Evolutionary conservation across 2,888 invertebrate genomes (phyloP).

Genomic region (Trichopria drosophilae): DNA sequence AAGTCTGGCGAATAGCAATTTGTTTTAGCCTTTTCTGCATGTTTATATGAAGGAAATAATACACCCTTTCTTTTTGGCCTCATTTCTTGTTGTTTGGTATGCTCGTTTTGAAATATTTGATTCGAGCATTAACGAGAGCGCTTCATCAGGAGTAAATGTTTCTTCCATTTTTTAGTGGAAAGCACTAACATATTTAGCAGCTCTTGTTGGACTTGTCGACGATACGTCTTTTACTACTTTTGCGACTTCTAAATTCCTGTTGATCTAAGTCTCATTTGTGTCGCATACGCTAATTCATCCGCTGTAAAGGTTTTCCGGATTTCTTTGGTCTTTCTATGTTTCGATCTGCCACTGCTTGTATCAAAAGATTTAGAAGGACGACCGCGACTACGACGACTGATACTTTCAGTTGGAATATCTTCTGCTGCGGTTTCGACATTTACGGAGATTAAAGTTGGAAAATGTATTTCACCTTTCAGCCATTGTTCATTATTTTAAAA

Average conservation of each 20-base stretch:
- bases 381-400: too few species aligned
- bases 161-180: too few species aligned
- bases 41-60: too few species aligned
- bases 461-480: slow-evolving; percentile 5
- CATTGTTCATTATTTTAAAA: slow-evolving; percentile 17
- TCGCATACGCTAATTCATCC: slow-evolving; percentile 16
- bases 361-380: slow-evolving; percentile 24
- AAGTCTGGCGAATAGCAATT: too few species aligned
- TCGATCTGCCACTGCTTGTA: slow-evolving; percentile 27
- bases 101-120: slow-evolving; percentile 16
- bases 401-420: too few species aligned
- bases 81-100: slow-evolving; percentile 16
- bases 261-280: slow-evolving; percentile 21
- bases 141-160: too few species aligned
- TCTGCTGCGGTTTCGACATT: too few species aligned
- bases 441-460: too few species aligned
- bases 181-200: slow-evolving; percentile 11
- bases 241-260: slow-evolving; percentile 6
- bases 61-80: too few species aligned
- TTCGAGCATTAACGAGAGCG: slow-evolving; percentile 30
- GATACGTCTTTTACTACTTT: slow-evolving; percentile 15
- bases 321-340: slow-evolving; percentile 28
- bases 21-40: too few species aligned
- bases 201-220: neutral
- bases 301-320: slow-evolving; percentile 17